Evolutionary conservation across 1,140 invertebrate genomes (phyloP).

Genomic region (Drosophila micromelanica): DNA sequence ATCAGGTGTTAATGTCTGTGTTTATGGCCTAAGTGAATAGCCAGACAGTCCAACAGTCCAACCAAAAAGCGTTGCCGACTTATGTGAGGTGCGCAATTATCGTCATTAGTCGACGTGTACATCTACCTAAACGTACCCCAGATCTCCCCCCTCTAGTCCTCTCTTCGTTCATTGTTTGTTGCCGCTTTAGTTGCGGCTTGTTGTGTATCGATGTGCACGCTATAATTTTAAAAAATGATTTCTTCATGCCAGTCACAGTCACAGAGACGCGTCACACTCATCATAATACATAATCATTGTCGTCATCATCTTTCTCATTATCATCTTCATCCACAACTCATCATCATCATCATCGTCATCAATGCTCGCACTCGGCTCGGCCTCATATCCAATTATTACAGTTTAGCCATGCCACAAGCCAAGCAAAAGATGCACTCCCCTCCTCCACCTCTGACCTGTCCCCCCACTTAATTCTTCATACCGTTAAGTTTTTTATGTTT

Average conservation of each 20-base stretch:
- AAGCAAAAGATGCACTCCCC: constrained; percentile 62
- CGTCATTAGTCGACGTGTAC: constrained; percentile 64
- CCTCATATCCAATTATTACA: constrained; percentile 79
- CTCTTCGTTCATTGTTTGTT: constrained; percentile 46
- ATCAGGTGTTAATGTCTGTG: constrained; percentile 83
- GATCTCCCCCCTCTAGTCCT: neutral
- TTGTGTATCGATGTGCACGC: constrained; percentile 80
- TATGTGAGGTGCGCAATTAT: constrained; percentile 71
- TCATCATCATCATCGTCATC: constrained; percentile 33
- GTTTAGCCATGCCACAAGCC: constrained; percentile 77
- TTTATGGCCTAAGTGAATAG: constrained; percentile 69
- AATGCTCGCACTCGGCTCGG: constrained; percentile 22
- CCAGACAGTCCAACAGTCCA: neutral
- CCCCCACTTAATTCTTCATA: no score
- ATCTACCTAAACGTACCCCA: constrained; percentile 6
- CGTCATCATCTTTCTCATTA: constrained; percentile 35
- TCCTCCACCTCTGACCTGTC: neutral
- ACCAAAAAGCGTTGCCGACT: constrained; percentile 53
- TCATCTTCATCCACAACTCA: constrained; percentile 12
- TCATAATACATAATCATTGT: constrained; percentile 20
- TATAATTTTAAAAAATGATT: constrained; percentile 80
- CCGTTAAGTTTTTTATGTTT: neutral
- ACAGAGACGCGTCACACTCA: constrained; percentile 44
- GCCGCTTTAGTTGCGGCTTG: constrained; percentile 83
- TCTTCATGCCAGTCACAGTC: constrained; percentile 76